These are phyloP conservation scores for Eugnorisma glareosa DNA, from an alignment of 2,888 invertebrate species.

Conservation along the genomic window DNA sequence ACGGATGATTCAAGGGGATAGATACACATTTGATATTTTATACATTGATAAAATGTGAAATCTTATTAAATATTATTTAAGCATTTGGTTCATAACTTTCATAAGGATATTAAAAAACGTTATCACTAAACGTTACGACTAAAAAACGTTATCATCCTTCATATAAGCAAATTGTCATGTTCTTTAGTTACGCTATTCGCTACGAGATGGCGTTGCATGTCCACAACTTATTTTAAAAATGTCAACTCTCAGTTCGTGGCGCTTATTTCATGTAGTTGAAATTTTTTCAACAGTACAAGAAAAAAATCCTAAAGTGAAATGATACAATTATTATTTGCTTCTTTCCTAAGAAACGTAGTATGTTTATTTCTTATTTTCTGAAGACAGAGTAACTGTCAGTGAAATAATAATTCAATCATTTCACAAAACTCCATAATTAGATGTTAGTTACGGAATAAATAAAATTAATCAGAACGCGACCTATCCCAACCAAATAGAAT, in stretches of 20 bases:
- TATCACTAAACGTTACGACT: too few species aligned
- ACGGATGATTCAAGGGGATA: conserved; percentile 6
- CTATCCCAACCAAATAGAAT: conserved; percentile 64
- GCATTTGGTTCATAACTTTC: not conserved
- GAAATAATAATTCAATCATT: too few species aligned
- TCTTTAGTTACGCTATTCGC: conserved; percentile 75
- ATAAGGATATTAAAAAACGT: not conserved
- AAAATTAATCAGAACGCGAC: conserved; percentile 46
- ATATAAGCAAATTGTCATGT: conserved; percentile 2
- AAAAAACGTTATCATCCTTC: not conserved
- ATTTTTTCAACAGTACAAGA: not conserved
- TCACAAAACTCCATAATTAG: not conserved
- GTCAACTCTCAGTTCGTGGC: not conserved
- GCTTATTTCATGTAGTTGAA: not conserved
- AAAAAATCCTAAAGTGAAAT: not conserved
- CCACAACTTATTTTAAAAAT: not conserved
- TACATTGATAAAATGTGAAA: not conserved
- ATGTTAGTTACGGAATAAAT: not conserved
- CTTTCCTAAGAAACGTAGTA: too few species aligned
- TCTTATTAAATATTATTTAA: not conserved
- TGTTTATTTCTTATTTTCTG: not conserved
- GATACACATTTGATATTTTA: not conserved
- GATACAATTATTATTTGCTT: not conserved
- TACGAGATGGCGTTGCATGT: conserved; percentile 81
- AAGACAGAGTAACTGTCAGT: not conserved